Base-by-base conservation (phyloP, 2,888 invertebrate species). In the Rutpela maculata region DNA sequence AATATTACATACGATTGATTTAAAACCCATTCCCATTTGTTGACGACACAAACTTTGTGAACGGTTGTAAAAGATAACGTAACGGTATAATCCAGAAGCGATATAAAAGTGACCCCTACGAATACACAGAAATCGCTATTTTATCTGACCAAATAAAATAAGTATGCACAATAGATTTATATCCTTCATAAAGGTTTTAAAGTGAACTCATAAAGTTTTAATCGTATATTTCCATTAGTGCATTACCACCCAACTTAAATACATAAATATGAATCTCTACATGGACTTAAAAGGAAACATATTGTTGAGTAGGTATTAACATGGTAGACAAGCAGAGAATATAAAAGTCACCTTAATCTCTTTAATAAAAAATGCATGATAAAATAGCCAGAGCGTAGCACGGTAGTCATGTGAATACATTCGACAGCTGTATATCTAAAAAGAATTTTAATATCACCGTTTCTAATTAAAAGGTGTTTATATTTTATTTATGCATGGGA, bases 121-220 rank as follows among this genome's bases (percentile, higher is more conserved):
- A 78, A 72, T 79, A 77, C 77, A 77, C 75, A 79, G 75, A 77
- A 79, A 79, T 79, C 76, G 74, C 77, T 71, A 80, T 77, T 80
- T 80, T 79, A 78, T 79, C 77, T 79, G 77, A 77, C 78, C 77
- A 77, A 79, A 79, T 79, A 79, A 80, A 80, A 76, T 76, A 74
- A 77, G 73, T 77, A 78, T 79, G 77, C 77, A 79, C 79, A 72
- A 79, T 81, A 79, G 78, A 78, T 81, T 79, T 74, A 78, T 77
- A 77, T 76, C 77, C 76, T 69, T 76, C 79, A 79, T 79, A 79
- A 80, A 74, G 77, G 65, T 76, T 78, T 78, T 73, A 78, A 79
- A 79, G 79, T 79, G 79, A 81, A 79, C 81, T 78, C 81, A 68
- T 81, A 81, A 81, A 81, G 79, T 78, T 81, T 81, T 81, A 81